These are phyloP conservation scores for Sminthopsis crassicaudata DNA, from an alignment of 2,113 vertebrate genomes.

Conservation along the genomic window DNA sequence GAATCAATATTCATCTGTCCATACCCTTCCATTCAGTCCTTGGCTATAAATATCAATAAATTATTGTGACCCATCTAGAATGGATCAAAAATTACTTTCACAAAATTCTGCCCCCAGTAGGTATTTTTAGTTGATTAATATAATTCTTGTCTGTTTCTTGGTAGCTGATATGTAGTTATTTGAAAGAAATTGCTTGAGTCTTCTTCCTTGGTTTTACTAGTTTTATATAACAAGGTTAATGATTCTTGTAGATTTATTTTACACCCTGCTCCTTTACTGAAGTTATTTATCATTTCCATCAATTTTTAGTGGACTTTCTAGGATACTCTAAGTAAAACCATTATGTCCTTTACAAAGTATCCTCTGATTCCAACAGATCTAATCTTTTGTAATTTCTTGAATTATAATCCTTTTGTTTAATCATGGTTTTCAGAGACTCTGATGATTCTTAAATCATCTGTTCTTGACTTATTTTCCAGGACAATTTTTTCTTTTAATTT, in stretches of 20 bases:
- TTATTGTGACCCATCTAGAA: neutral
- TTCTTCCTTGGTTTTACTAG: neutral
- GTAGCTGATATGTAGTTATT: neutral
- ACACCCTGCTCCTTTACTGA: neutral
- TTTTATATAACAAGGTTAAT: neutral
- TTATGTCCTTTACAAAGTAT: neutral
- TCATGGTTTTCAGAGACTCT: neutral
- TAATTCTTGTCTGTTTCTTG: neutral
- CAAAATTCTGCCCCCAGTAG: neutral
- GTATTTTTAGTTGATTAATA: neutral
- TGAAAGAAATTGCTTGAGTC: neutral
- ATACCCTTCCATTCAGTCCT: neutral
- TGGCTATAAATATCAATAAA: neutral
- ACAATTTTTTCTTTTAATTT: neutral
- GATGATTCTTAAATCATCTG: neutral
- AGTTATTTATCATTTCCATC: neutral
- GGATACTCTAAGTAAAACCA: neutral
- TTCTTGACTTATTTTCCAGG: neutral
- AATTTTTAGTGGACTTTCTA: neutral
- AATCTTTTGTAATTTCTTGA: neutral
- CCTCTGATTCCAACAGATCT: neutral
- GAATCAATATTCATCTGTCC: neutral
- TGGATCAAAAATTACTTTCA: neutral
- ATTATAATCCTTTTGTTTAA: neutral
- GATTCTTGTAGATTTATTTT: neutral